Evolutionary conservation across 2,888 invertebrate genomes (phyloP), one percentile per base, ranked within the genome.

Genomic region (Lampropteryx suffumata): DNA sequence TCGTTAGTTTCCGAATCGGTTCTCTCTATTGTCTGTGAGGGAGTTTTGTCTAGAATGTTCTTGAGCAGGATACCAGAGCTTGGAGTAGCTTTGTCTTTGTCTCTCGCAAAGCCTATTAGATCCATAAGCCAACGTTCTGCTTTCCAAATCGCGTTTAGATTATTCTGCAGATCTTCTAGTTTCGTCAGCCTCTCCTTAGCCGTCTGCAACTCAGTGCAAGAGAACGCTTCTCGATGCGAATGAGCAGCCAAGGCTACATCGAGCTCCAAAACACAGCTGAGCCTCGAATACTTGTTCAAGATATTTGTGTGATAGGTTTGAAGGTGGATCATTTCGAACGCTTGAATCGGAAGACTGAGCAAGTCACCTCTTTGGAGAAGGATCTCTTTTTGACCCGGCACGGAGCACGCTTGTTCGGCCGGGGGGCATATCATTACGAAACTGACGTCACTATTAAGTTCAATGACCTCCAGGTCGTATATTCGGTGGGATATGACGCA

Each of bases 101-200:
- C 99, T 54, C 99, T 92, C 0, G 99, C 98, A 76, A 97, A 97
- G 0, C 96, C 94, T 45, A 99, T 97, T 4, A 98, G 95, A 73
- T 99, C 98, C 93, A 98, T 96, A 12, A 99, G 92, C 99, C 99
- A 99, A 11, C 99, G 93, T 33, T 97, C 95, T 12, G 95, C 94
- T 73, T 97, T 97, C 99, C 99, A 99, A 2, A 97, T 94, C 0
- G 93, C 85, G 70, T 99, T 99, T 35, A 99, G 90, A 69, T 94
- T 95, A 26, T 93, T 91, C 74, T 98, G 98, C 32, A 98, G 92
- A 43, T 96, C 95, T 72, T 96, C 95, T 21, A 99, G 84, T 69
- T 95, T 95, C 0, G 92, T 90, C 30, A 99, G 87, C 50, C 97
- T 93, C 67, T 97, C 96, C 80, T 96, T 97, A 46, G 98, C 97